These are phyloP conservation scores for Notodonta ziczac DNA, from an alignment of 2,888 invertebrate genomes.

Conservation along the genomic window DNA sequence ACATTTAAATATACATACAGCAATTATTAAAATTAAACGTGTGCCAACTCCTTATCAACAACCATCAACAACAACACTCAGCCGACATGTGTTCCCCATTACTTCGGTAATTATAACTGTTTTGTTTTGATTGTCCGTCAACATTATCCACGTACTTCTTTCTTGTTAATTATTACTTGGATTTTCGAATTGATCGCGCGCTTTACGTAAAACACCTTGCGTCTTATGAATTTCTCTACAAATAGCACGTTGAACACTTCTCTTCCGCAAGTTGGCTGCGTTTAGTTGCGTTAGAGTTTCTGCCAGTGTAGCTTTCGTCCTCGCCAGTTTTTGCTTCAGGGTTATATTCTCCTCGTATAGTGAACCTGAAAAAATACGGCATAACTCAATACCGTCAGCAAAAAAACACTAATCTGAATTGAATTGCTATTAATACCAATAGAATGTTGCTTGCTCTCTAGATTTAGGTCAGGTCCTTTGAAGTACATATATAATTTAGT, in stretches of 20 bases:
- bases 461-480: too few species aligned
- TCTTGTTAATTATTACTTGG: constrained; percentile 33
- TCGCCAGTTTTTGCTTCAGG: constrained; percentile 87
- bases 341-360: constrained; percentile 87
- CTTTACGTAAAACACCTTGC: constrained; percentile 90
- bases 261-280: constrained; percentile 91
- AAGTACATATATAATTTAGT: too few species aligned
- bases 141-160: neutral
- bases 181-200: constrained; percentile 89
- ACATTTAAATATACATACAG: neutral
- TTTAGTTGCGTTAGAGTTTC: constrained; percentile 91
- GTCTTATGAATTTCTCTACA: constrained; percentile 92
- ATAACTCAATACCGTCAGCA: too few species aligned
- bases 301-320: constrained; percentile 90
- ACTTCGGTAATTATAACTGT: too few species aligned
- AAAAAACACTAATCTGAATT: too few species aligned
- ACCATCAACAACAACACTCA: too few species aligned
- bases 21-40: too few species aligned
- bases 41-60: too few species aligned
- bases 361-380: constrained; percentile 52
- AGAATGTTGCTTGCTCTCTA: too few species aligned
- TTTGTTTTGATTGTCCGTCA: neutral
- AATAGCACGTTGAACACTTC: constrained; percentile 92
- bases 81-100: neutral
- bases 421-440: too few species aligned